Percentiles rank a stretch among this genome's conserved stretches.
Evolutionary conservation across 37 sponge, comb jelly and placozoan genomes (phyloP).

Genomic region (Diacarnus erythraeanus): DNA sequence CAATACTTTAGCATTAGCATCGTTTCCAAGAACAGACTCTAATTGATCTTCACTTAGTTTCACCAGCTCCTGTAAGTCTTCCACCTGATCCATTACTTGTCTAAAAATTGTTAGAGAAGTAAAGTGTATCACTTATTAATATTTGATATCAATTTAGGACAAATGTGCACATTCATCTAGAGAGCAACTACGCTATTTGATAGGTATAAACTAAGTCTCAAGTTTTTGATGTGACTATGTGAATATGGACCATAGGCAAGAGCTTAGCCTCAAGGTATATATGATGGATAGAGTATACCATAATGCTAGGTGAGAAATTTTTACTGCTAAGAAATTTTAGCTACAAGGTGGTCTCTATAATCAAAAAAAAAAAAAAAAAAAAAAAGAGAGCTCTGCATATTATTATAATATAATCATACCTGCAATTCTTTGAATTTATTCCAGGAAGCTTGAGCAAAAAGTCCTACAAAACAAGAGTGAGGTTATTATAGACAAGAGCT

Average conservation of each 20-base stretch:
- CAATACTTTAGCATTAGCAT: constrained; percentile 56
- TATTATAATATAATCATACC: constrained; percentile 24
- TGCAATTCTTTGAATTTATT: constrained; percentile 84
- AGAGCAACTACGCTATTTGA: background rate
- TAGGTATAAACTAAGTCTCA: background rate
- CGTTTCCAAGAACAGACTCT: constrained; percentile 63
- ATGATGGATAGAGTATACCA: too few relatives aligned
- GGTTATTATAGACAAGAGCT: background rate
- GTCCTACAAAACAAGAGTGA: constrained; percentile 38
- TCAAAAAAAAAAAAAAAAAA: too few relatives aligned
- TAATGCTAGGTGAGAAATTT: too few relatives aligned
- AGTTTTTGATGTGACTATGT: too few relatives aligned
- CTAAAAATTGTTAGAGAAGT: constrained; percentile 19
- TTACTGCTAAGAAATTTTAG: too few relatives aligned
- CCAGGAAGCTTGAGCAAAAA: constrained; percentile 90
- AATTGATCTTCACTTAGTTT: constrained; percentile 35
- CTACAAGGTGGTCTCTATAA: too few relatives aligned
- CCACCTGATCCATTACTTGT: constrained; percentile 60
- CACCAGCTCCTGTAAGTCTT: constrained; percentile 66
- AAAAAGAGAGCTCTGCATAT: too few relatives aligned
- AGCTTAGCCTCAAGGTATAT: too few relatives aligned
- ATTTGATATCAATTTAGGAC: too few relatives aligned
- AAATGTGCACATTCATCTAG: background rate
- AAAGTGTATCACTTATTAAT: background rate
- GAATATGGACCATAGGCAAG: too few relatives aligned